Percentiles rank a stretch among this genome's conserved stretches.
phyloP scores from a whole-genome alignment of 1,140 invertebrate species.

The Pseudomyrmex flavicornis region DNA sequence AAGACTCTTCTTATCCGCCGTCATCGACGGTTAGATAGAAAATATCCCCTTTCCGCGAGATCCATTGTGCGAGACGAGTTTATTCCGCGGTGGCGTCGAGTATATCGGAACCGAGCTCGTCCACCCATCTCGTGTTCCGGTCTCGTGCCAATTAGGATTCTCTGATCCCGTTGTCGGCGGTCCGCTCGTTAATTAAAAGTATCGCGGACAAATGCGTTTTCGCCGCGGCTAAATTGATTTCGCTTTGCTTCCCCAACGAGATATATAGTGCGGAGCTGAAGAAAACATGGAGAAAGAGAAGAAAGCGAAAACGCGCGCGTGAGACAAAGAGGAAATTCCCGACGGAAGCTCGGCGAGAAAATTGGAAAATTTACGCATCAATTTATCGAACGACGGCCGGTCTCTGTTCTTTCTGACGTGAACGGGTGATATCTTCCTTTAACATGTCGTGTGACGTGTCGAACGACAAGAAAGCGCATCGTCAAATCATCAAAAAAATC shows the following conservation, averaged over 20 bases:
- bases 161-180: constrained; percentile 20
- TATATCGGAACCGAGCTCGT: constrained; percentile 18
- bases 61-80: constrained; percentile 33
- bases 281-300: neutral
- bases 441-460: neutral
- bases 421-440: neutral
- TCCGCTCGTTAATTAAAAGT: constrained; percentile 67
- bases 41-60: constrained; percentile 28
- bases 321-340: too few relatives aligned
- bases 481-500: constrained; percentile 19
- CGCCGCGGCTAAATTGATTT: constrained; percentile 59
- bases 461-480: constrained; percentile 7
- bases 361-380: constrained; percentile 27
- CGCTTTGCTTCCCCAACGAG: neutral
- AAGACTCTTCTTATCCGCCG: neutral
- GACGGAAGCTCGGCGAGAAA: neutral
- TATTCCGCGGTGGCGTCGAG: constrained; percentile 42
- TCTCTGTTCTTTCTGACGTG: neutral
- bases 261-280: neutral
- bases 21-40: constrained; percentile 22
- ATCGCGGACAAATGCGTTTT: constrained; percentile 65
- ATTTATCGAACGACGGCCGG: constrained; percentile 1
- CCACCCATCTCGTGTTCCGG: constrained; percentile 45
- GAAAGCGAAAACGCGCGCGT: neutral
- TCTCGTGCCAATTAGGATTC: constrained; percentile 61